Conservation (phyloP, 2,797 vertebrate species). For the Synanceia verrucosa region DNA sequence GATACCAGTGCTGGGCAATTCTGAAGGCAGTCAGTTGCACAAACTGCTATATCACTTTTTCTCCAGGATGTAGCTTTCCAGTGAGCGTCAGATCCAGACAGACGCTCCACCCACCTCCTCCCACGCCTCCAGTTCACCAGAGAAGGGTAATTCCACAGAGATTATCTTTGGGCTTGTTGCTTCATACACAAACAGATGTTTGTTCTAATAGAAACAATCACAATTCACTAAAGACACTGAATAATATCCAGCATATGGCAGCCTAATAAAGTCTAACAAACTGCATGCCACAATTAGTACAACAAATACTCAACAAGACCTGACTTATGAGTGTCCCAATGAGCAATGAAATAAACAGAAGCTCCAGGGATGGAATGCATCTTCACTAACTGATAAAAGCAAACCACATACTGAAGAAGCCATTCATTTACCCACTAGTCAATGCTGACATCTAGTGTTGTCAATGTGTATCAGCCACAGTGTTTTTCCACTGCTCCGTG, state of each 20-base stretch:
- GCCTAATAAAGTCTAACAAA: slow-evolving; percentile 40
- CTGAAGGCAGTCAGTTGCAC: slow-evolving; percentile 57
- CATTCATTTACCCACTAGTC: slow-evolving; percentile 33
- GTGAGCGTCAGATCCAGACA: slow-evolving; percentile 31
- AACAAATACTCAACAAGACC: slow-evolving; percentile 31
- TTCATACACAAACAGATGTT: slow-evolving; percentile 54
- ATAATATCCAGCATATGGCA: slow-evolving; percentile 50
- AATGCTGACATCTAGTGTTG: slow-evolving; percentile 77
- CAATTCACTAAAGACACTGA: slow-evolving; percentile 34
- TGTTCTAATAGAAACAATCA: slow-evolving; percentile 39
- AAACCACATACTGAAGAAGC: not conserved
- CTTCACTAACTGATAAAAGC: slow-evolving; percentile 1
- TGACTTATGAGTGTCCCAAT: slow-evolving; percentile 28
- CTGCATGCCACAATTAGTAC: slow-evolving; percentile 21
- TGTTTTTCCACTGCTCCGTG: not conserved
- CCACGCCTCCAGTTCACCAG: slow-evolving; percentile 14
- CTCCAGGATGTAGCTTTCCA: slow-evolving; percentile 36
- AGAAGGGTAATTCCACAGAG: slow-evolving; percentile 27
- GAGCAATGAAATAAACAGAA: slow-evolving; percentile 16
- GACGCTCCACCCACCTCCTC: slow-evolving; percentile 9
- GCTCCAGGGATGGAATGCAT: not conserved
- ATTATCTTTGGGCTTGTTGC: slow-evolving; percentile 31
- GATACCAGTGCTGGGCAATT: slow-evolving; percentile 55
- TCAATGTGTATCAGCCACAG: not conserved
- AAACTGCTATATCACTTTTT: slow-evolving; percentile 67